Conservation (phyloP, 2,797 vertebrate species). For the Aplochiton taeniatus region DNA sequence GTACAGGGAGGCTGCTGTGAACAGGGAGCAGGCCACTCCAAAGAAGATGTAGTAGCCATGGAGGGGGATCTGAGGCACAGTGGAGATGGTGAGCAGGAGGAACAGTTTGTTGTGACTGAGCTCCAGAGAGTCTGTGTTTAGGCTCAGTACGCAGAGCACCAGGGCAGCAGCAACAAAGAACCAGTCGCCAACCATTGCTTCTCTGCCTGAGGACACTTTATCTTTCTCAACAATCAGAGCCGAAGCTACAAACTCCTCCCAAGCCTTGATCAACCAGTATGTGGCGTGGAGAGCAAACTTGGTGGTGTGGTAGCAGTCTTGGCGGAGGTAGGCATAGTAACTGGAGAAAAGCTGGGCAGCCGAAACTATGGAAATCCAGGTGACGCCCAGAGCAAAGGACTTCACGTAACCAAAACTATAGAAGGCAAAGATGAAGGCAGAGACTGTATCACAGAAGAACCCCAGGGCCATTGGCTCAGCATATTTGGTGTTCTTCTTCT, state of each 20-base stretch:
- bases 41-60: slow-evolving; percentile 74
- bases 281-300: slow-evolving; percentile 83
- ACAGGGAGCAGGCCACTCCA: slow-evolving; percentile 79
- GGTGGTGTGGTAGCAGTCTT: slow-evolving; percentile 82
- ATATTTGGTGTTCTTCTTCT: slow-evolving; percentile 91
- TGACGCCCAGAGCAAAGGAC: slow-evolving; percentile 75
- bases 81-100: slow-evolving; percentile 76
- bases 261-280: slow-evolving; percentile 85
- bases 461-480: slow-evolving; percentile 89
- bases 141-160: slow-evolving; percentile 74
- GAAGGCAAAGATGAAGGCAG: slow-evolving; percentile 83
- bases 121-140: slow-evolving; percentile 82
- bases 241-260: slow-evolving; percentile 83
- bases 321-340: slow-evolving; percentile 84
- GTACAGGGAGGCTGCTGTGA: slow-evolving; percentile 76
- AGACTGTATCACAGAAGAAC: slow-evolving; percentile 82
- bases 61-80: slow-evolving; percentile 79
- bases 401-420: slow-evolving; percentile 83
- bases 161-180: slow-evolving; percentile 81
- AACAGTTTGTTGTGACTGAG: slow-evolving; percentile 82
- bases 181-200: slow-evolving; percentile 83
- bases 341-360: slow-evolving; percentile 81
- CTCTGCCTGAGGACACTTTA: slow-evolving; percentile 55
- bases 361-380: slow-evolving; percentile 83
- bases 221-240: slow-evolving; percentile 32